Conservation (phyloP, 2,113 vertebrate species). For the Amazona guildingii region DNA sequence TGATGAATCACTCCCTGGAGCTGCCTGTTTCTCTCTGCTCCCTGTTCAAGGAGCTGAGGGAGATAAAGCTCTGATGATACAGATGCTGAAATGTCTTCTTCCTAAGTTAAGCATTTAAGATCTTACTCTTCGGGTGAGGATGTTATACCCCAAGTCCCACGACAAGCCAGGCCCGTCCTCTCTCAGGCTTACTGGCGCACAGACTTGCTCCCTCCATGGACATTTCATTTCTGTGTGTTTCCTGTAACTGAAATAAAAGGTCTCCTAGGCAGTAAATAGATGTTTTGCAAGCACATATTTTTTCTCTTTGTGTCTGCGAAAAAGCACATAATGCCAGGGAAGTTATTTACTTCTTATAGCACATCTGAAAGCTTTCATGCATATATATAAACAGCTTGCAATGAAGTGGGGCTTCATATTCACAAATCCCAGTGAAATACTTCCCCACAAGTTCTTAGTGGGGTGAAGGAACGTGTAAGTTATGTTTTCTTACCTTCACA, state of each 20-base stretch:
- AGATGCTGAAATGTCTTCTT: neutral
- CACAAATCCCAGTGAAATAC: neutral
- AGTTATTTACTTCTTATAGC: neutral
- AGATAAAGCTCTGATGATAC: neutral
- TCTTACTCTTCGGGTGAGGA: neutral
- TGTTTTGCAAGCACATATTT: neutral
- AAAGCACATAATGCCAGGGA: neutral
- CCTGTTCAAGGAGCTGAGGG: neutral
- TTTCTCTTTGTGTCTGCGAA: neutral
- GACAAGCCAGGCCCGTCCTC: fast-evolving
- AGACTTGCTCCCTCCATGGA: neutral
- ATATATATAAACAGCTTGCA: neutral
- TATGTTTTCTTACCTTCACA: neutral
- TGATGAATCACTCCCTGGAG: neutral
- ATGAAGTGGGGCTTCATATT: neutral
- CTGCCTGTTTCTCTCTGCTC: neutral
- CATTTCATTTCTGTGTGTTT: neutral
- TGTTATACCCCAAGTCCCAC: neutral
- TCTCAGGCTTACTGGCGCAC: neutral
- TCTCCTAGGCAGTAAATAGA: neutral
- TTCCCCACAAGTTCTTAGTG: neutral
- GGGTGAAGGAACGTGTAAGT: neutral
- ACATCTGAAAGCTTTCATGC: neutral
- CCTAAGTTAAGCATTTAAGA: neutral
- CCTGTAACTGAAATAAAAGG: neutral